These are phyloP conservation scores for Solenodon paradoxus DNA, from an alignment of 2,113 vertebrate genomes.

Conservation along the genomic window DNA sequence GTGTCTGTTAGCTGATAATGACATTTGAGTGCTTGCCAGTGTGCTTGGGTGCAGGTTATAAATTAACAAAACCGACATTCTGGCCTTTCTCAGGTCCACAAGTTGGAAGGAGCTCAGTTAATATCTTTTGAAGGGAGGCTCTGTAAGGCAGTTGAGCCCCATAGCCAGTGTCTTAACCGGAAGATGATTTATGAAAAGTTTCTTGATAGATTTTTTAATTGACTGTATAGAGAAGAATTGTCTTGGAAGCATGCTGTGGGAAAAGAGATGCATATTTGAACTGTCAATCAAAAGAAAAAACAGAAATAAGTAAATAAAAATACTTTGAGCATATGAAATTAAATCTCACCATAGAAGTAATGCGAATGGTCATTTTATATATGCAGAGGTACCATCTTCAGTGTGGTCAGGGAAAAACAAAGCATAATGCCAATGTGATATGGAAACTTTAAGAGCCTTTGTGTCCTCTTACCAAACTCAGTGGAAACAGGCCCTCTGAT, in stretches of 20 bases:
- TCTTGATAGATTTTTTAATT: background rate
- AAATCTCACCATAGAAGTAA: no score
- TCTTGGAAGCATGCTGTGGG: background rate
- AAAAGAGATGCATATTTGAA: no score
- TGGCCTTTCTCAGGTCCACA: background rate
- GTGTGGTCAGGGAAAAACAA: no score
- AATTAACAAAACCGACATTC: background rate
- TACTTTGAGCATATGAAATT: no score
- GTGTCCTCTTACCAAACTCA: no score
- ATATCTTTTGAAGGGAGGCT: background rate
- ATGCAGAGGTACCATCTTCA: no score
- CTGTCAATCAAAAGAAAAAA: background rate
- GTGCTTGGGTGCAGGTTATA: no score
- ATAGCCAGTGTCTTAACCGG: background rate
- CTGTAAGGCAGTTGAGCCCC: background rate
- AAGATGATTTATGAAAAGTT: background rate
- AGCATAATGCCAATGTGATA: no score
- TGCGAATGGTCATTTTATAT: no score
- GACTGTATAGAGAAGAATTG: background rate
- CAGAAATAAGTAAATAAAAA: background rate
- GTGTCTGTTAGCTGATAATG: background rate
- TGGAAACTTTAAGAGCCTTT: no score
- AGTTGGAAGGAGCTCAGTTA: background rate
- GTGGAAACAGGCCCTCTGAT: no score
- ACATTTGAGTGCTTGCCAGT: background rate